Conservation (phyloP, 1,140 invertebrate genomes). For the Heliconius hermathena region DNA sequence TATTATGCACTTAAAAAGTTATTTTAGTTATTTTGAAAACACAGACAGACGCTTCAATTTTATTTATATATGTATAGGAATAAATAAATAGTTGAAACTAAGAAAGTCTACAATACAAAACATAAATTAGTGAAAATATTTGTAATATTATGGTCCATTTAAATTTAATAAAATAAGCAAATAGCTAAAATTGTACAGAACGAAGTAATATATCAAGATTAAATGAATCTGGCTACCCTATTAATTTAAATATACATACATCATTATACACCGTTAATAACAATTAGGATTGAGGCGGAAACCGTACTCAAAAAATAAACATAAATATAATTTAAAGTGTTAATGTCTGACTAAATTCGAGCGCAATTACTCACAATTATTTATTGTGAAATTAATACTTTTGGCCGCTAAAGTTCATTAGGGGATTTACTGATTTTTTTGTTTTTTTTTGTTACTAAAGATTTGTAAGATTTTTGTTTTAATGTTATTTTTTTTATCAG, state of each 20-base stretch:
- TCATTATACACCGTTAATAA: slow-evolving; percentile 70
- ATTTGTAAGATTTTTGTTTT: slow-evolving; percentile 25
- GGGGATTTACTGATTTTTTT: slow-evolving; percentile 39
- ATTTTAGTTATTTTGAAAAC: too few species aligned
- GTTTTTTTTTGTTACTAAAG: slow-evolving; percentile 28
- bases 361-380: slow-evolving; percentile 79
- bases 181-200: background rate
- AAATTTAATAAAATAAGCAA: slow-evolving; percentile 12
- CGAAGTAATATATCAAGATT: slow-evolving; percentile 36
- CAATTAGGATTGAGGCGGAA: slow-evolving; percentile 67
- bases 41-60: too few species aligned
- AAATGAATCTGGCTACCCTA: slow-evolving; percentile 44
- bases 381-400: slow-evolving; percentile 81
- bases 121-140: background rate
- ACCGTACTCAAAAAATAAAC: slow-evolving; percentile 63
- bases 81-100: too few species aligned
- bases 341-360: slow-evolving; percentile 69
- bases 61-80: too few species aligned
- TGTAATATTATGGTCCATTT: background rate
- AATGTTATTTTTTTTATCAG: background rate
- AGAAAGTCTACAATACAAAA: too few species aligned
- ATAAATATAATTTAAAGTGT: slow-evolving; percentile 75
- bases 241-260: slow-evolving; percentile 64
- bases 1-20: too few species aligned
- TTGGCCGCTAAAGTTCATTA: slow-evolving; percentile 76